Evolutionary conservation across 2,888 invertebrate genomes (phyloP).

Genomic region (Syrista parreyssii): DNA sequence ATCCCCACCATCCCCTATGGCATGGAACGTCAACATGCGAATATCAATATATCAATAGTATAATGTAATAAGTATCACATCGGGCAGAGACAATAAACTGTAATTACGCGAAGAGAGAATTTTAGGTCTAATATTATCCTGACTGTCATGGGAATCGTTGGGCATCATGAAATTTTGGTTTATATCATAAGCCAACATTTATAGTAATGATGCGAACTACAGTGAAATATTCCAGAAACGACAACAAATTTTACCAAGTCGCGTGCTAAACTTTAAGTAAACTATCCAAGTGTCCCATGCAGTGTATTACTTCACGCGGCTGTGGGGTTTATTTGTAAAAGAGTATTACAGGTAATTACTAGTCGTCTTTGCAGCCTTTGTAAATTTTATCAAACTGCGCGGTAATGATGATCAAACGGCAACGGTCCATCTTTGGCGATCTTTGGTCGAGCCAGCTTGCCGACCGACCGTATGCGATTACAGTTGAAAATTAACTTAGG

Average conservation of each 20-base stretch:
- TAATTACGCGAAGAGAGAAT: too few relatives aligned
- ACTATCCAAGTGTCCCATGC: not conserved
- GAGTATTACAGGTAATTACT: not conserved
- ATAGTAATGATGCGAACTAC: not conserved
- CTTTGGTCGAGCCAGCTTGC: not conserved
- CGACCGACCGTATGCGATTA: not conserved
- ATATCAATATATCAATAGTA: too few relatives aligned
- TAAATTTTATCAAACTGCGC: not conserved
- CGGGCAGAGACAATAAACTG: too few relatives aligned
- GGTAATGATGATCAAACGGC: not conserved
- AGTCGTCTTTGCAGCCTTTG: not conserved
- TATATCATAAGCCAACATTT: too few relatives aligned
- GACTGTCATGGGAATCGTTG: too few relatives aligned
- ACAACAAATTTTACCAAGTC: not conserved
- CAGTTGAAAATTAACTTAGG: not conserved
- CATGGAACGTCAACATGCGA: too few relatives aligned
- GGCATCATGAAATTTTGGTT: too few relatives aligned
- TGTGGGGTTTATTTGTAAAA: not conserved
- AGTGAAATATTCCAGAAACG: not conserved
- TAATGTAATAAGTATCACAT: too few relatives aligned
- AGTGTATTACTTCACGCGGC: not conserved
- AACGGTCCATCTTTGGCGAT: not conserved
- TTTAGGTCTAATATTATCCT: too few relatives aligned
- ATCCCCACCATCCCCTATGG: too few relatives aligned
- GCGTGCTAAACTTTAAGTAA: not conserved